Conservation (phyloP, 2,113 vertebrate species). For the Atherinomorus stipes region DNA sequence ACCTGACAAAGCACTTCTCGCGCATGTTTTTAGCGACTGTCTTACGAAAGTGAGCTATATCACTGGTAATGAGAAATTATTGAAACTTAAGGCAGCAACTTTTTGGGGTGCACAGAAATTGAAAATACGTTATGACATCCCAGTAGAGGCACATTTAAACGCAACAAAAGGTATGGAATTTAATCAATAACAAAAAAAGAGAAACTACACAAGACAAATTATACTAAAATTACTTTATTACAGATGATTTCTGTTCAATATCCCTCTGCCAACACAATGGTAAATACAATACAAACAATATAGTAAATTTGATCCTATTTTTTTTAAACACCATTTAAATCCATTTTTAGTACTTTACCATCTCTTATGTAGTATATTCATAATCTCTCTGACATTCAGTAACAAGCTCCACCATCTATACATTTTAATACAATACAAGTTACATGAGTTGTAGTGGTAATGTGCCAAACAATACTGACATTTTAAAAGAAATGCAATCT, state of each 20-base stretch:
- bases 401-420: slow-evolving; percentile 99
- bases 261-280: slow-evolving; percentile 97
- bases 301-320: slow-evolving; percentile 95
- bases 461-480: slow-evolving; percentile 98
- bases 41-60: no score
- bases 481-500: slow-evolving; percentile 91
- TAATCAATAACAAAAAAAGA: background rate
- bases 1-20: no score
- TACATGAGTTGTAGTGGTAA: slow-evolving; percentile 96
- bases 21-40: no score
- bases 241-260: slow-evolving; percentile 96
- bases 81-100: no score
- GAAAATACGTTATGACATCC: no score
- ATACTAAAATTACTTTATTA: slow-evolving; percentile 99
- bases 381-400: slow-evolving; percentile 92
- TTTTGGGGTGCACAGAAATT: no score
- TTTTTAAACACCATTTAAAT: slow-evolving; percentile 84
- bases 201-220: slow-evolving; percentile 40
- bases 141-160: no score
- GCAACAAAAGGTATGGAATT: no score
- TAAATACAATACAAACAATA: slow-evolving; percentile 99
- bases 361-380: slow-evolving; percentile 77
- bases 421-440: slow-evolving; percentile 99
- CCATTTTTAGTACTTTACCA: slow-evolving; percentile 78
- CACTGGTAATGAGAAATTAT: no score